Evolutionary conservation across 2,113 vertebrate species (phyloP).

Genomic region (Corythaixoides concolor): DNA sequence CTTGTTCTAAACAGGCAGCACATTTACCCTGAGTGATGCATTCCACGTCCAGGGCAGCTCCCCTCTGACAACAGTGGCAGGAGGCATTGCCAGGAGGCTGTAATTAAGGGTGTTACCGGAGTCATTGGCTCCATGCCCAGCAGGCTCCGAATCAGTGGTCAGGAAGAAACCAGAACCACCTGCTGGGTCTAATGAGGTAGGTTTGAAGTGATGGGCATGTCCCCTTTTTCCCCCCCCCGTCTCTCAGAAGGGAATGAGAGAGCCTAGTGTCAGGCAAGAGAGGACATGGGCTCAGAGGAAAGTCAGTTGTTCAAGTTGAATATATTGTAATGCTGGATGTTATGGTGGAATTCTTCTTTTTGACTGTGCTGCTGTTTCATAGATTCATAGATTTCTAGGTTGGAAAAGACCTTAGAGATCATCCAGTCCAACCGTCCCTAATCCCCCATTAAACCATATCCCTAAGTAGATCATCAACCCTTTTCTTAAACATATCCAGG

Average conservation of each 20-base stretch:
- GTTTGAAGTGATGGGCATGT: not conserved
- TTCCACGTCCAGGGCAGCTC: not conserved
- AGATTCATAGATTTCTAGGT: too few relatives aligned
- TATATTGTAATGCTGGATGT: not conserved
- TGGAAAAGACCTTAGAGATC: too few relatives aligned
- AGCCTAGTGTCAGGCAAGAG: not conserved
- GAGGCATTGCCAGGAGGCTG: not conserved
- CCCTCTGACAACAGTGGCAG: not conserved
- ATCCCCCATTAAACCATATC: too few relatives aligned
- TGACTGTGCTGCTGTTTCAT: not conserved
- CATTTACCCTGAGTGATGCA: not conserved
- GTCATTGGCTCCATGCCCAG: not conserved
- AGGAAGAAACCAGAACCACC: not conserved
- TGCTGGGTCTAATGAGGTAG: not conserved
- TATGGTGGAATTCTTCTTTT: not conserved
- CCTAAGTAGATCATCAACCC: too few relatives aligned
- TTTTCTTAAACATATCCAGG: too few relatives aligned
- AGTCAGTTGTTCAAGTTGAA: not conserved
- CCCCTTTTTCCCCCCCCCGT: fast-evolving
- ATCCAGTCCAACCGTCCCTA: too few relatives aligned
- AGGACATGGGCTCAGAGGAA: not conserved
- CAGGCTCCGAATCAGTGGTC: not conserved
- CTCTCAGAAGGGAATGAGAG: not conserved
- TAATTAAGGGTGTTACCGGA: not conserved
- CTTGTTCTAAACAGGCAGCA: not conserved